A percentile compares a stretch with the other conserved stretches of the same genome.
These are phyloP conservation scores for Platichthys stellatus DNA, from an alignment of 2,113 vertebrate genomes.

Conservation along the genomic window DNA sequence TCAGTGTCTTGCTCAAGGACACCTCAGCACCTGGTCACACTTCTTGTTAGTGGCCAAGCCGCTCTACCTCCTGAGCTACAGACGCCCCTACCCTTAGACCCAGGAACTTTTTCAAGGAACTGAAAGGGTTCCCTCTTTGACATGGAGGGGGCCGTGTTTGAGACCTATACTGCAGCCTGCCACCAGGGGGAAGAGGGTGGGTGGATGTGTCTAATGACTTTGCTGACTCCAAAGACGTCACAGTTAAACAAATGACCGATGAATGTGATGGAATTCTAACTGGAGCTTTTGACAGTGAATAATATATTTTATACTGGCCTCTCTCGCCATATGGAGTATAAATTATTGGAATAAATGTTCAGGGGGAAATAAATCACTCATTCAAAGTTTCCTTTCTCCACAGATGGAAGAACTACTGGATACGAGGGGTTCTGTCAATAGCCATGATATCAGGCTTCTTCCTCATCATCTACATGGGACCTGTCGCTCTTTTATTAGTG, in stretches of 20 bases:
- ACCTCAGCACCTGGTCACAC: too few species aligned
- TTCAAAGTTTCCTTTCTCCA: neutral
- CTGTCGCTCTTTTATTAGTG: constrained; percentile 90
- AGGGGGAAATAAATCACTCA: neutral
- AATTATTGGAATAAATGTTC: neutral
- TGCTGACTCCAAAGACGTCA: too few species aligned
- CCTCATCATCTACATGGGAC: constrained; percentile 94
- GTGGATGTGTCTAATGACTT: too few species aligned
- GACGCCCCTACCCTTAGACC: too few species aligned
- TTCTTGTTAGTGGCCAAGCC: too few species aligned
- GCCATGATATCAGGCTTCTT: constrained; percentile 94
- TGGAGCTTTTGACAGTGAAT: neutral
- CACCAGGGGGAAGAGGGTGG: too few species aligned
- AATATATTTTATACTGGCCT: neutral
- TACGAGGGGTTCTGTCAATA: constrained; percentile 93
- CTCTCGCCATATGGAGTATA: neutral
- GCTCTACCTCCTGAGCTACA: too few species aligned
- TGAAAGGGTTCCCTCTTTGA: too few species aligned
- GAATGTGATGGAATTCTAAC: neutral
- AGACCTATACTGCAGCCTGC: too few species aligned
- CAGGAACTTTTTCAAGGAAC: too few species aligned
- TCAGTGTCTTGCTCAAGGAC: too few species aligned
- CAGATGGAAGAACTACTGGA: constrained; percentile 99
- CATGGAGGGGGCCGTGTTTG: too few species aligned
- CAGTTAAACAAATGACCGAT: neutral